These are phyloP conservation scores for Pimephales promelas DNA, from an alignment of 2,113 vertebrate species.

Conservation along the genomic window DNA sequence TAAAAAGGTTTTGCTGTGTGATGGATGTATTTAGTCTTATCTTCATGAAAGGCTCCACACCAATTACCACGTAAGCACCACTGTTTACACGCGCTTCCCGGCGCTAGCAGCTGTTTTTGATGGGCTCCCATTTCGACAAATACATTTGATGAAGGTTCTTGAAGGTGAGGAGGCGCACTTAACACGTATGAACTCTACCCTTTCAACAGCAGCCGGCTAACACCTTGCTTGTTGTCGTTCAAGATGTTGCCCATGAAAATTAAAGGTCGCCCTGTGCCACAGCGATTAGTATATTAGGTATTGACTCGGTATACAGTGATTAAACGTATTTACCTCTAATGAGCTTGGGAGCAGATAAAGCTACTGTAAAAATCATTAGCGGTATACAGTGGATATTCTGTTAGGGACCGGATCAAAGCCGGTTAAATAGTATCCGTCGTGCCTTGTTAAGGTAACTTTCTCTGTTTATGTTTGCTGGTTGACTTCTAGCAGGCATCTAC, in stretches of 20 bases:
- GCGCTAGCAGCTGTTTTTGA: slow-evolving; percentile 42
- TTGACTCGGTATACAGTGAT: slow-evolving; percentile 62
- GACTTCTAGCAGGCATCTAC: neutral
- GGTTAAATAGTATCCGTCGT: slow-evolving; percentile 45
- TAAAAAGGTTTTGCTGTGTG: slow-evolving; percentile 26
- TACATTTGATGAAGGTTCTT: slow-evolving; percentile 35
- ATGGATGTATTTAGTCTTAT: slow-evolving; percentile 41
- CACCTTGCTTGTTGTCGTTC: neutral
- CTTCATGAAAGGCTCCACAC: slow-evolving; percentile 40
- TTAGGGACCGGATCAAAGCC: slow-evolving; percentile 27
- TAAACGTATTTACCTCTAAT: slow-evolving; percentile 61
- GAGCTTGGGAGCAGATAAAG: slow-evolving; percentile 45
- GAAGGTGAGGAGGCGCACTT: slow-evolving; percentile 56
- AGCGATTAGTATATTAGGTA: slow-evolving; percentile 57
- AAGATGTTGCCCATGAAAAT: slow-evolving; percentile 32
- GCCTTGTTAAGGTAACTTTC: slow-evolving; percentile 32
- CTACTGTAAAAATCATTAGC: slow-evolving; percentile 59
- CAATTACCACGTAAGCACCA: slow-evolving; percentile 43
- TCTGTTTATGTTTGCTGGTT: slow-evolving; percentile 21
- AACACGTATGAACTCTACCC: slow-evolving; percentile 26
- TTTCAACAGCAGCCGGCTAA: slow-evolving; percentile 18
- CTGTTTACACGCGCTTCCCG: slow-evolving; percentile 26
- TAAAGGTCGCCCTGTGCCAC: slow-evolving; percentile 3
- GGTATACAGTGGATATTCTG: slow-evolving; percentile 37
- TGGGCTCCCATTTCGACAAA: slow-evolving; percentile 29